Evolutionary conservation across 1,140 invertebrate species (phyloP).

Genomic region (Proctacanthus coquilletti): DNA sequence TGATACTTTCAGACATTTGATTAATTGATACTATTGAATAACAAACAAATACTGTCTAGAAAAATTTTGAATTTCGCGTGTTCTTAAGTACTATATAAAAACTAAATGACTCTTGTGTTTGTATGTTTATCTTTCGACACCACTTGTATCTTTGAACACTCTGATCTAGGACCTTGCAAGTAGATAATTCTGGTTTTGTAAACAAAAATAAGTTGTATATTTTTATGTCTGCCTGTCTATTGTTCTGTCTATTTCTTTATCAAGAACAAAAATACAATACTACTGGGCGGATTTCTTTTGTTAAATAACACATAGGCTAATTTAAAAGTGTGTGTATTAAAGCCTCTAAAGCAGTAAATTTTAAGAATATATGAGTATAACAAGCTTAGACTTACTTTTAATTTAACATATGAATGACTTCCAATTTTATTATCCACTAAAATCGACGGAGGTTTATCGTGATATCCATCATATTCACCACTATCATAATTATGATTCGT

Average conservation of each 20-base stretch:
- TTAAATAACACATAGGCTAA: conserved; percentile 6
- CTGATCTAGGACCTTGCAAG: too few species aligned
- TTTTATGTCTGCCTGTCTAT: too few species aligned
- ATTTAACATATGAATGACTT: conserved; percentile 45
- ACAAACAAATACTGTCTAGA: too few species aligned
- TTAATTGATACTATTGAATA: too few species aligned
- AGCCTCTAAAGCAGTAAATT: conserved; percentile 3
- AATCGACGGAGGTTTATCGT: conserved; percentile 43
- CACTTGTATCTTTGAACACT: too few species aligned
- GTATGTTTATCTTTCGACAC: too few species aligned
- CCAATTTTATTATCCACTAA: conserved; percentile 41
- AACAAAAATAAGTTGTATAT: too few species aligned
- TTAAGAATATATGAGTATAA: conserved; percentile 1
- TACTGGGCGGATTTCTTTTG: conserved; percentile 7
- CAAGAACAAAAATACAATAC: background rate
- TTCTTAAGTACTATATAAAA: too few species aligned
- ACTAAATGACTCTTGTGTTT: too few species aligned
- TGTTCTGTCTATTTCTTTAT: background rate
- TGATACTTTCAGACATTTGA: too few species aligned
- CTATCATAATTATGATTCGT: background rate
- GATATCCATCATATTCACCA: conserved; percentile 3
- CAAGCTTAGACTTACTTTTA: conserved; percentile 39
- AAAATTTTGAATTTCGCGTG: too few species aligned
- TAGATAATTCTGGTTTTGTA: too few species aligned
- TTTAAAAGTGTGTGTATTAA: background rate